A percentile compares a stretch with the other conserved stretches of the same genome.
Evolutionary conservation across 2,888 invertebrate species (phyloP).

Genomic region (Octodonta nipae): DNA sequence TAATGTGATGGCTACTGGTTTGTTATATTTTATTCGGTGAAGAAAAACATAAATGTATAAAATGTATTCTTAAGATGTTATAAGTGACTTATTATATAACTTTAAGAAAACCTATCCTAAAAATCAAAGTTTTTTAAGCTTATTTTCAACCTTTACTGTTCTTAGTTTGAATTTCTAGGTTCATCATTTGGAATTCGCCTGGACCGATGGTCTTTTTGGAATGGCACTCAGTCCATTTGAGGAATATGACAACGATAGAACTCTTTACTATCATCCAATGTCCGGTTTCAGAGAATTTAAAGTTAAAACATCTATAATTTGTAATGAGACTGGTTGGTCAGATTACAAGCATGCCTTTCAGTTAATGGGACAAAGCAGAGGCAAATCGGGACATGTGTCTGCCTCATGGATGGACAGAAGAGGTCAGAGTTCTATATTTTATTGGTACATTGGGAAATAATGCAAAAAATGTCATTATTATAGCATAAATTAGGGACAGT

Average conservation of each 20-base stretch:
- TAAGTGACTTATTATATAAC: too few relatives aligned
- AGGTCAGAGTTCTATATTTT: constrained; percentile 29
- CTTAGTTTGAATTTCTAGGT: constrained; percentile 32
- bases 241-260: constrained; percentile 41
- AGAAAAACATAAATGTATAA: too few relatives aligned
- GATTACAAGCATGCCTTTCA: constrained; percentile 28
- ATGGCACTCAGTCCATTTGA: constrained; percentile 48
- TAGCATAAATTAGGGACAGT: too few relatives aligned
- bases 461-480: too few relatives aligned
- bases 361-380: constrained; percentile 39
- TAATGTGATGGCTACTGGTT: too few relatives aligned
- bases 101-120: too few relatives aligned
- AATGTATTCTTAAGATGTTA: too few relatives aligned
- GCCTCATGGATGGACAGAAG: constrained; percentile 57
- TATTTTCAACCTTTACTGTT: too few relatives aligned
- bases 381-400: constrained; percentile 53
- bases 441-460: too few relatives aligned
- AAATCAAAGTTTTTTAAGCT: too few relatives aligned
- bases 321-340: constrained; percentile 43
- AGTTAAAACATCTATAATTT: constrained; percentile 51
- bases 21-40: too few relatives aligned
- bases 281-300: constrained; percentile 68
- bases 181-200: constrained; percentile 64
- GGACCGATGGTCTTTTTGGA: constrained; percentile 71
- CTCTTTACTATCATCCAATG: constrained; percentile 68